Conservation (phyloP, 2,113 vertebrate species). For the Austrofundulus limnaeus region DNA sequence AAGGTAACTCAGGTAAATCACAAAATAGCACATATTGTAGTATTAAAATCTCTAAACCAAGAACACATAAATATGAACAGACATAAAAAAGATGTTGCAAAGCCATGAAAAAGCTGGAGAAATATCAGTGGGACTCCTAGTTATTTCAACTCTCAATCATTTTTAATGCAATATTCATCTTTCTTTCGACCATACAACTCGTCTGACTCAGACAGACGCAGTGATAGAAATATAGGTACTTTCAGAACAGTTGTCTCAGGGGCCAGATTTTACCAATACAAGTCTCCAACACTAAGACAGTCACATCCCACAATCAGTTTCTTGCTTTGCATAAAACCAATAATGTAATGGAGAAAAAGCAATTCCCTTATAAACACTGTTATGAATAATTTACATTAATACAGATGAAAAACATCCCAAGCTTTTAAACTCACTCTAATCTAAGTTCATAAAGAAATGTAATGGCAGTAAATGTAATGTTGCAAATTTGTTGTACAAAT, state of each 20-base stretch:
- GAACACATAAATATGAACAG: background rate
- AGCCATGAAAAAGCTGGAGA: background rate
- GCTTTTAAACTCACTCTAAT: constrained; percentile 64
- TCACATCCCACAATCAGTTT: constrained; percentile 38
- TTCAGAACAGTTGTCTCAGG: too few species aligned
- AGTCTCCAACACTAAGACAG: constrained; percentile 2
- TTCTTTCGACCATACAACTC: background rate
- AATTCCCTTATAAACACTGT: constrained; percentile 59
- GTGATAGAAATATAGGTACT: background rate
- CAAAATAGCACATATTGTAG: too few species aligned
- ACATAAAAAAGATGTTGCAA: background rate
- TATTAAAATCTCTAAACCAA: too few species aligned
- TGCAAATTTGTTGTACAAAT: constrained; percentile 62
- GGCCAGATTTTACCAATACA: background rate
- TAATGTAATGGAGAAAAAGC: constrained; percentile 66
- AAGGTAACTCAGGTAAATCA: too few species aligned
- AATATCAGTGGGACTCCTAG: background rate
- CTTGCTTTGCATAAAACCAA: constrained; percentile 73
- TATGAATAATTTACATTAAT: constrained; percentile 69
- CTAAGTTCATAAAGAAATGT: constrained; percentile 62
- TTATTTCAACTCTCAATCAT: background rate
- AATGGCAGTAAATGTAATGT: constrained; percentile 66
- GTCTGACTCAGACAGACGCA: background rate
- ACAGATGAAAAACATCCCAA: constrained; percentile 53
- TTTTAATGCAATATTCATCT: background rate